Conservation (phyloP, 2,888 invertebrate genomes). For the Platycnemis pennipes region DNA sequence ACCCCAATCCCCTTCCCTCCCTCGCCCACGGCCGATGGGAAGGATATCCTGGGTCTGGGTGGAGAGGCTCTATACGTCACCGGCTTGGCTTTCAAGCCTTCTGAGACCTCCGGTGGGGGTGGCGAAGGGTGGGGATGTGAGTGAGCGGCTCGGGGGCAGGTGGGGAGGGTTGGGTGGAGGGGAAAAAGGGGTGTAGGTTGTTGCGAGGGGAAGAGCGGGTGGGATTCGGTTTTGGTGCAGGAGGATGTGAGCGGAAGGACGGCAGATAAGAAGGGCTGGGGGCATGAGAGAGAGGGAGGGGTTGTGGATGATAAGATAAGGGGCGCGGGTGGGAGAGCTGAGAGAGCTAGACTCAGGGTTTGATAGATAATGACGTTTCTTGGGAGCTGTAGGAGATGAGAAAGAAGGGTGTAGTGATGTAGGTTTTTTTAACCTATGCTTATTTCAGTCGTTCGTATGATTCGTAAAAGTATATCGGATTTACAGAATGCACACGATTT, state of each 20-base stretch:
- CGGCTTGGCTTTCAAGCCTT: slow-evolving; percentile 53
- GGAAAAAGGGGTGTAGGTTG: background rate
- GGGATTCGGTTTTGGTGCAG: background rate
- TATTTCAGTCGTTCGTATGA: too few relatives aligned
- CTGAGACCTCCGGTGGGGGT: slow-evolving; percentile 31
- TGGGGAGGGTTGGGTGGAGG: background rate
- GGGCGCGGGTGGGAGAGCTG: background rate
- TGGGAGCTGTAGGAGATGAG: background rate
- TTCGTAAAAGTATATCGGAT: too few relatives aligned
- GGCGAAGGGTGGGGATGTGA: background rate
- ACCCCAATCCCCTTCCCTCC: background rate
- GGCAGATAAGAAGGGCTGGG: background rate
- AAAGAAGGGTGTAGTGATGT: background rate
- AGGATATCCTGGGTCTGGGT: background rate
- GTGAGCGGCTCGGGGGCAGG: slow-evolving; percentile 1
- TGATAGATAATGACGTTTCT: slow-evolving; percentile 9
- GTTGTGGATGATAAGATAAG: background rate
- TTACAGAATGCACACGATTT: too few relatives aligned
- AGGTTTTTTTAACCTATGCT: background rate
- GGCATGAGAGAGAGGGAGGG: background rate
- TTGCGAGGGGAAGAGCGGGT: background rate
- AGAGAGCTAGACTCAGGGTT: background rate
- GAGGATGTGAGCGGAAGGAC: background rate
- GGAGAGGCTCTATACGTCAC: slow-evolving; percentile 62
- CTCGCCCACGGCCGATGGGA: background rate